Conservation (phyloP, 2,888 invertebrate genomes). For the Petrophora chlorosata region DNA sequence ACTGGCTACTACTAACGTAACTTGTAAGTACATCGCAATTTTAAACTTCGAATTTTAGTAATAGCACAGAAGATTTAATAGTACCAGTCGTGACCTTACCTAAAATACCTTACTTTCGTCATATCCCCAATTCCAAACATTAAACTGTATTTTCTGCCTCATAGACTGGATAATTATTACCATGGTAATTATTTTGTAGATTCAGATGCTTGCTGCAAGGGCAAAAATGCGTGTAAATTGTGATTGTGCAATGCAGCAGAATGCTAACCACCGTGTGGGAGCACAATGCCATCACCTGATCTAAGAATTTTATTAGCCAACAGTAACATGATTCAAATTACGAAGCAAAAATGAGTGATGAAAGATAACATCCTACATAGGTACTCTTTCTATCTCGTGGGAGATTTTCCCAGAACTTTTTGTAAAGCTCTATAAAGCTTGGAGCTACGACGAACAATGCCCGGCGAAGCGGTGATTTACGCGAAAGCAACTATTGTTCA, state of each 20-base stretch:
- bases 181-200: background rate
- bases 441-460: slow-evolving; percentile 29
- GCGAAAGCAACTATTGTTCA: slow-evolving; percentile 35
- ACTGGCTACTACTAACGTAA: no score
- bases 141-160: background rate
- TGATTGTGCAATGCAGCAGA: slow-evolving; percentile 14
- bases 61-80: no score
- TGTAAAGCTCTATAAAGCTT: slow-evolving; percentile 28
- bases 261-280: slow-evolving; percentile 5
- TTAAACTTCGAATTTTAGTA: no score
- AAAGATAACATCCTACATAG: background rate
- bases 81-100: no score
- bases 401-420: slow-evolving; percentile 28
- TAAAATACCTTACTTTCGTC: no score
- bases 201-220: background rate
- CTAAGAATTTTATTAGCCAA: slow-evolving; percentile 10
- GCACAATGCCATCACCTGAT: slow-evolving; percentile 9
- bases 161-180: background rate
- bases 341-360: background rate
- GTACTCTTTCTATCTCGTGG: slow-evolving; percentile 11
- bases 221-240: slow-evolving; percentile 7
- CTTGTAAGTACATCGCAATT: no score
- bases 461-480: slow-evolving; percentile 37
- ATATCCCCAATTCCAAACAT: no score
- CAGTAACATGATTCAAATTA: background rate